A percentile compares a stretch with the other conserved stretches of the same genome.
phyloP scores from a whole-genome alignment of 1,140 invertebrate species.

The Drosophila sechellia region DNA sequence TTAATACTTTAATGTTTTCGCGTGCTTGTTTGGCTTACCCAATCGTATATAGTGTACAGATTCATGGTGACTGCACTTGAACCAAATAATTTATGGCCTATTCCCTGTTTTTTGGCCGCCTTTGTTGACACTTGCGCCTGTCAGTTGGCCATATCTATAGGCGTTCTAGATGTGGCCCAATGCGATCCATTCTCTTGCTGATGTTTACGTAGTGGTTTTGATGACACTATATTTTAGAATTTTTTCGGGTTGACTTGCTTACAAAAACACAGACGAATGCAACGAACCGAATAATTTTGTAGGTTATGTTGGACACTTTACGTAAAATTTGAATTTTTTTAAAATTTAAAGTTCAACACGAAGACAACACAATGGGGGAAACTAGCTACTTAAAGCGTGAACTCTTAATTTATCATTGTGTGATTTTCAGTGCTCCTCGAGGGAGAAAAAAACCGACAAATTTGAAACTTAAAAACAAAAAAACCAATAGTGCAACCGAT shows the following conservation, averaged over 20 bases:
- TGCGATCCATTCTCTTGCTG: constrained; percentile 27
- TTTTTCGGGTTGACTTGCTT: constrained; percentile 37
- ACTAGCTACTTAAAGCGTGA: constrained; percentile 25
- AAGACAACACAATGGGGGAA: constrained; percentile 43
- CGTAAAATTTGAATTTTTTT: constrained; percentile 58
- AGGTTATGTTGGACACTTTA: constrained; percentile 74
- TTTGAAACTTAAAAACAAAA: constrained; percentile 1
- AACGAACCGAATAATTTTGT: constrained; percentile 37
- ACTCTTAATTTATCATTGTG: constrained; percentile 39
- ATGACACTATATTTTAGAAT: constrained; percentile 11
- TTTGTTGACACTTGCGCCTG: constrained; percentile 63
- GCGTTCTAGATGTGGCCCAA: constrained; percentile 12
- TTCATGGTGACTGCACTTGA: constrained; percentile 64
- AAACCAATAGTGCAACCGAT: constrained; percentile 56
- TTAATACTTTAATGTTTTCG: constrained; percentile 29
- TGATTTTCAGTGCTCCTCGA: constrained; percentile 13
- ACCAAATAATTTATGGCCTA: constrained; percentile 45
- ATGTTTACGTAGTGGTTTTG: constrained; percentile 33
- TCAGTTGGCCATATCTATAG: constrained; percentile 48
- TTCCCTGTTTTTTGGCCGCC: constrained; percentile 42
- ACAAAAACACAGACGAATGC: constrained; percentile 26
- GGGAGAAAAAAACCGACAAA: constrained; percentile 19
- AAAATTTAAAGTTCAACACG: constrained; percentile 27
- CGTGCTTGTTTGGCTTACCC: constrained; percentile 55
- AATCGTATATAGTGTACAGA: constrained; percentile 80